These are phyloP conservation scores for Oryzias sinensis DNA, from an alignment of 2,797 vertebrate species.

Conservation along the genomic window DNA sequence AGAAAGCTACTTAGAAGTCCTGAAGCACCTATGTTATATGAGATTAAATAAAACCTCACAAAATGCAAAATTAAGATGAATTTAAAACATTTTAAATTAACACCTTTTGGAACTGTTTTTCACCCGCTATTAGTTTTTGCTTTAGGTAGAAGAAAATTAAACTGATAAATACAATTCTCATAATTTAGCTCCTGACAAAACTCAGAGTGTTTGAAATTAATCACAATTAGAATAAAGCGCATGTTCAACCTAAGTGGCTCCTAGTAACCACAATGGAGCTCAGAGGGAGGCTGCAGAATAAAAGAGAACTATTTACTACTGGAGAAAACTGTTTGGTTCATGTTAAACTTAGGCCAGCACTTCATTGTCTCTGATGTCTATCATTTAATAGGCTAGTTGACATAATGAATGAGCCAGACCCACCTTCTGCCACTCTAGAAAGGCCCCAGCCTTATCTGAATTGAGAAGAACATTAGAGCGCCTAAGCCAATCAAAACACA, in stretches of 20 bases:
- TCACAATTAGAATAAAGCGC: conserved; percentile 11
- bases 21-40: too few species aligned
- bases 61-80: too few species aligned
- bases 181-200: too few species aligned
- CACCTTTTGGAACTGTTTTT: too few species aligned
- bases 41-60: too few species aligned
- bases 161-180: too few species aligned
- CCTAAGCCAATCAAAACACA: conserved; percentile 71
- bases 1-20: too few species aligned
- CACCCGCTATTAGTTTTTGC: too few species aligned
- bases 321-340: conserved; percentile 74
- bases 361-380: conserved; percentile 87
- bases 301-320: conserved; percentile 75
- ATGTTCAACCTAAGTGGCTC: conserved; percentile 51
- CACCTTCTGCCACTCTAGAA: conserved; percentile 87
- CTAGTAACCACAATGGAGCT: conserved; percentile 57
- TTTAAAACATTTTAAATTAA: too few species aligned
- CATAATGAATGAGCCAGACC: conserved; percentile 90
- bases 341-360: conserved; percentile 81
- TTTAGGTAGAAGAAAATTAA: too few species aligned
- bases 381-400: conserved; percentile 85
- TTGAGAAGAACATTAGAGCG: conserved; percentile 75
- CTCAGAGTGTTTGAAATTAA: too few species aligned
- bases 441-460: conserved; percentile 79
- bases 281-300: conserved; percentile 58